Evolutionary conservation across 2,888 invertebrate species (phyloP).

Genomic region (Aleiodes testaceus): DNA sequence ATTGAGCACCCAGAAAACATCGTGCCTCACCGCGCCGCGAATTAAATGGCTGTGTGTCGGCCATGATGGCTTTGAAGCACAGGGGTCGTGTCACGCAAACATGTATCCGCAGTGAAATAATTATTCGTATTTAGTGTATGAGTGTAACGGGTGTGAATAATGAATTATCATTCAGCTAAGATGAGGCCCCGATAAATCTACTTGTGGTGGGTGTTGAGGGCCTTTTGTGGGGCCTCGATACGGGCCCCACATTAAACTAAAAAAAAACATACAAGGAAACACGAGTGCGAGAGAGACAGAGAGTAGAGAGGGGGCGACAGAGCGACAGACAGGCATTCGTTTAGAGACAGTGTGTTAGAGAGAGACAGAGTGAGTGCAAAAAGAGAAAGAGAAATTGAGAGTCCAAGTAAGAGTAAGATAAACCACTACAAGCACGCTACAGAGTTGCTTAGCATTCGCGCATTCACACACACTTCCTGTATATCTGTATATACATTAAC

Average conservation of each 20-base stretch:
- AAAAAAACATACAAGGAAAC: conserved; percentile 30
- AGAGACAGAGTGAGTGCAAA: conserved; percentile 22
- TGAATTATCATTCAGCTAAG: conserved; percentile 63
- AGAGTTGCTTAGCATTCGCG: conserved; percentile 42
- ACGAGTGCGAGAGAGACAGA: neutral
- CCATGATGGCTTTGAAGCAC: conserved; percentile 71
- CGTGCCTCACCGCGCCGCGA: neutral
- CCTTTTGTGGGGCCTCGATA: conserved; percentile 44
- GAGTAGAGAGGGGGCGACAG: too few species aligned
- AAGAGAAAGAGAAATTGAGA: conserved; percentile 41
- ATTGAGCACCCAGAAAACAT: neutral
- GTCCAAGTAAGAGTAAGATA: conserved; percentile 30
- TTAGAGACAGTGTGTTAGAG: too few species aligned
- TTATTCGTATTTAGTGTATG: conserved; percentile 64
- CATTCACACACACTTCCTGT: conserved; percentile 29
- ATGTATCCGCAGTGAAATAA: conserved; percentile 71
- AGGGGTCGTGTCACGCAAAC: conserved; percentile 71
- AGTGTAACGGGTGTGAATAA: conserved; percentile 68
- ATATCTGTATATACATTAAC: conserved; percentile 35
- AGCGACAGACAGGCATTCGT: too few species aligned
- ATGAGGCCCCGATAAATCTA: conserved; percentile 70
- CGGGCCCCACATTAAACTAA: conserved; percentile 38
- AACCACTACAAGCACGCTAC: conserved; percentile 45
- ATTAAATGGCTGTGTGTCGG: conserved; percentile 70
- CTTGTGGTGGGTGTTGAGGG: conserved; percentile 68